These are phyloP conservation scores for Numida meleagris DNA, from an alignment of 2,113 vertebrate species.

Conservation along the genomic window DNA sequence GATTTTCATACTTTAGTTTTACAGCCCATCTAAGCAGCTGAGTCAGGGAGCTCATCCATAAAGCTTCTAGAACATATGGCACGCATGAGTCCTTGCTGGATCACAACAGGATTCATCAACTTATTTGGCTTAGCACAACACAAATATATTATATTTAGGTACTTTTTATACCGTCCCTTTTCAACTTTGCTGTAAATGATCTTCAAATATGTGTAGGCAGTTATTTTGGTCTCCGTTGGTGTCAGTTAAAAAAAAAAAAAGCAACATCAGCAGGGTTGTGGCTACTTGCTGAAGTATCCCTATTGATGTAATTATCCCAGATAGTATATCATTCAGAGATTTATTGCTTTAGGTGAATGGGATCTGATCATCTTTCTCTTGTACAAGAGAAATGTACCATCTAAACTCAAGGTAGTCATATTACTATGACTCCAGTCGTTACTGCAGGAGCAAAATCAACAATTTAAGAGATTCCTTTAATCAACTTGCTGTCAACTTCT, in stretches of 20 bases:
- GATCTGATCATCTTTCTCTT: neutral
- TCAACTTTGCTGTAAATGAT: neutral
- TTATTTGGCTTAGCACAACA: neutral
- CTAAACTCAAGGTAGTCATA: neutral
- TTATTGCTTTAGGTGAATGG: neutral
- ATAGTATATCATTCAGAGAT: neutral
- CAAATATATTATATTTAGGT: neutral
- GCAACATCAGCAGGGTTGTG: neutral
- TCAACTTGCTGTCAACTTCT: neutral
- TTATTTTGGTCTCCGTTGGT: neutral
- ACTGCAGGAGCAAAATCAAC: neutral
- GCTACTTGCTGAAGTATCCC: neutral
- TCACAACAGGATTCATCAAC: neutral
- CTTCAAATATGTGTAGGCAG: neutral
- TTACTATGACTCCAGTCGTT: neutral
- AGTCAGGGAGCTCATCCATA: neutral
- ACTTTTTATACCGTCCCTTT: neutral
- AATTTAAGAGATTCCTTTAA: neutral
- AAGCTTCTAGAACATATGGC: neutral
- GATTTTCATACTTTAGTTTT: neutral
- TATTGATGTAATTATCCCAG: neutral
- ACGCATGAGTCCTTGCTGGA: neutral
- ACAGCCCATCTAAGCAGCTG: neutral
- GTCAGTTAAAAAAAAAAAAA: neutral
- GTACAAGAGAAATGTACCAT: neutral